These are phyloP conservation scores for Brachionus koreanus DNA, from an alignment of 1,140 invertebrate species.

Conservation along the genomic window DNA sequence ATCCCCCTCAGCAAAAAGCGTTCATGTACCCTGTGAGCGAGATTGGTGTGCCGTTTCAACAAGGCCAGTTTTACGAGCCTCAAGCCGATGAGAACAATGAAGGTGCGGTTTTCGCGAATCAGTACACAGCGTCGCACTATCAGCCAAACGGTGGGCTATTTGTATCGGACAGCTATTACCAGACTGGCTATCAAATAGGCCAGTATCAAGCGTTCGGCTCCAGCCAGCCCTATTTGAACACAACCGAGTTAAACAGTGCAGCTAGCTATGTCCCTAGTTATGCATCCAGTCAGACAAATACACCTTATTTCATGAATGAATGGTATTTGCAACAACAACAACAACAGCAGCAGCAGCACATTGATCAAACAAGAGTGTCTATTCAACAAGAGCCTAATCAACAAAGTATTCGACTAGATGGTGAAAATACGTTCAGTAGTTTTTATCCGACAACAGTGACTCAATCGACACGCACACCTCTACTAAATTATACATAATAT, in stretches of 20 bases:
- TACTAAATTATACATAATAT: not conserved
- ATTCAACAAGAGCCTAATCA: not conserved
- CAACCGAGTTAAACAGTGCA: not conserved
- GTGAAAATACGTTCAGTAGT: not conserved
- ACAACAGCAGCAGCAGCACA: not conserved
- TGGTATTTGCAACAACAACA: constrained; percentile 16
- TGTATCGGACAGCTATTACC: not conserved
- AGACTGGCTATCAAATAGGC: not conserved
- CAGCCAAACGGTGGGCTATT: not conserved
- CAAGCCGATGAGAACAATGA: not conserved
- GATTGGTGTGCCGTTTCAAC: not conserved
- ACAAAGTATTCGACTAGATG: not conserved
- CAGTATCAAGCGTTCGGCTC: not conserved
- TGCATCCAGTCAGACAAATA: not conserved
- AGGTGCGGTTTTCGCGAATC: not conserved
- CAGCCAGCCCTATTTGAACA: not conserved
- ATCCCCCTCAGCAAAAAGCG: not conserved
- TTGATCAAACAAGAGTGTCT: not conserved
- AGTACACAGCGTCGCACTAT: not conserved
- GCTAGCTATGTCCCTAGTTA: not conserved
- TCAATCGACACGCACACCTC: not conserved
- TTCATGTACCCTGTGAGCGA: not conserved
- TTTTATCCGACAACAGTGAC: constrained; percentile 14
- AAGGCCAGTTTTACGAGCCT: not conserved
- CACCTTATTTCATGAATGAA: constrained; percentile 29